Evolutionary conservation across 2,113 vertebrate genomes (phyloP).

Genomic region (Stercorarius parasiticus): DNA sequence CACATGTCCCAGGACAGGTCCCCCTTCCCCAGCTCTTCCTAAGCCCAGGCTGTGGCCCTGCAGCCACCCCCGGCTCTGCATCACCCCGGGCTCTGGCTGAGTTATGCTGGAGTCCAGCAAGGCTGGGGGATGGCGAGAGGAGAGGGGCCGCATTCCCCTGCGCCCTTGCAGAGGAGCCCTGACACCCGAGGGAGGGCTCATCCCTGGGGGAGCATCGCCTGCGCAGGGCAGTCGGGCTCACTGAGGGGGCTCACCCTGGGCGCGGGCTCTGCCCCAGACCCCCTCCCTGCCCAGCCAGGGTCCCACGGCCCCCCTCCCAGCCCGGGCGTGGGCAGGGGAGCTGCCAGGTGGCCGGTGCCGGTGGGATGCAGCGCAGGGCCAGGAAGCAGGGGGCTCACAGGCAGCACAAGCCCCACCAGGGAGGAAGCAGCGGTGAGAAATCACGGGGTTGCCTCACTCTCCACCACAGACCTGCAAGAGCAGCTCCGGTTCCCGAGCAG

Average conservation of each 20-base stretch:
- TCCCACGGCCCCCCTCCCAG: rapidly evolving
- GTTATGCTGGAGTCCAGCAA: background rate
- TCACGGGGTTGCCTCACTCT: background rate
- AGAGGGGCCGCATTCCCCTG: background rate
- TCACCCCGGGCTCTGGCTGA: background rate
- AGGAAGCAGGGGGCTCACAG: rapidly evolving
- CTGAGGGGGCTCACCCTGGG: background rate
- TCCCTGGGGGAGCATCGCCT: background rate
- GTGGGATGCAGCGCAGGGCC: rapidly evolving
- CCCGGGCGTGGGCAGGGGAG: rapidly evolving
- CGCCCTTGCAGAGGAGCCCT: background rate
- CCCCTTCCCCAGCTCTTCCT: background rate
- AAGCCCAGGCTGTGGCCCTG: background rate
- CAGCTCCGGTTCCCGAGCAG: background rate
- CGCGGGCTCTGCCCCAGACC: background rate
- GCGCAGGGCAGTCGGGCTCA: rapidly evolving
- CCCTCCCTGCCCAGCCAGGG: background rate
- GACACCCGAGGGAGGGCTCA: background rate
- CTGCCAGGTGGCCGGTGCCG: rapidly evolving
- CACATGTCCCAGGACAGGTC: background rate
- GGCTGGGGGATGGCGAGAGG: background rate
- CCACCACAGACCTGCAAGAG: background rate
- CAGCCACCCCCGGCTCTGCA: background rate
- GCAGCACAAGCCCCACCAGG: rapidly evolving
- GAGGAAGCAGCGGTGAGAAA: background rate